Conservation (phyloP, 2,113 vertebrate species). For the Prunella fulvescens region DNA sequence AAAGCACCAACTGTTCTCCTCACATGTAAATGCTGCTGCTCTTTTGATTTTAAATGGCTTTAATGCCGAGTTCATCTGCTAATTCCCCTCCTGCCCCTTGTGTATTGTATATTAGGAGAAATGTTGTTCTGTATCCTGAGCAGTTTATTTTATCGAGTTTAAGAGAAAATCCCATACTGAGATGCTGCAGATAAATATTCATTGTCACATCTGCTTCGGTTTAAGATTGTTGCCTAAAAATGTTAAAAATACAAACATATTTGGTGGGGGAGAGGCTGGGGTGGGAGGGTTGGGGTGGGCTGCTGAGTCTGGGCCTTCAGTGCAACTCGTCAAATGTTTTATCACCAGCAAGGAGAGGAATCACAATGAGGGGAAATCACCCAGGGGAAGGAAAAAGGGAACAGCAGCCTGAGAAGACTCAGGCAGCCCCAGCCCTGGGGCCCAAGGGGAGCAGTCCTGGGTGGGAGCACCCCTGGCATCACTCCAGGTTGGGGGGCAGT, state of each 20-base stretch:
- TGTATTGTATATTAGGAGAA: constrained; percentile 61
- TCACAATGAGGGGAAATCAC: background rate
- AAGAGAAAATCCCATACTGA: constrained; percentile 70
- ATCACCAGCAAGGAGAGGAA: constrained; percentile 11
- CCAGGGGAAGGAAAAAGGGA: background rate
- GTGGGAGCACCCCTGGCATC: background rate
- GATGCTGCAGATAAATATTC: constrained; percentile 73
- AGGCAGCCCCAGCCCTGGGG: background rate
- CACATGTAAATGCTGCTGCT: constrained; percentile 52
- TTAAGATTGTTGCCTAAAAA: constrained; percentile 69
- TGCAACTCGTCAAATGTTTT: background rate
- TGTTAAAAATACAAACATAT: constrained; percentile 69
- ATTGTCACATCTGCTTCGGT: constrained; percentile 69
- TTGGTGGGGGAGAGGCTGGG: constrained; percentile 31
- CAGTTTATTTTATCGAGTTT: constrained; percentile 67
- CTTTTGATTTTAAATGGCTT: constrained; percentile 63
- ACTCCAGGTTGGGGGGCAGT: rapidly evolving
- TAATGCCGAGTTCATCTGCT: constrained; percentile 60
- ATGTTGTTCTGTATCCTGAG: constrained; percentile 66
- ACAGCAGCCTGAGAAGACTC: background rate
- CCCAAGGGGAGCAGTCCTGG: rapidly evolving
- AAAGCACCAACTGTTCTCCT: constrained; percentile 49
- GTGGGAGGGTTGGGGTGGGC: background rate
- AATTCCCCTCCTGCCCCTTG: constrained; percentile 59
- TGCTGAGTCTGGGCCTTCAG: constrained; percentile 9